Evolutionary conservation across 2,888 invertebrate species (phyloP), one percentile per base, ranked within the genome.

Genomic region (Diachrysia chrysitis): DNA sequence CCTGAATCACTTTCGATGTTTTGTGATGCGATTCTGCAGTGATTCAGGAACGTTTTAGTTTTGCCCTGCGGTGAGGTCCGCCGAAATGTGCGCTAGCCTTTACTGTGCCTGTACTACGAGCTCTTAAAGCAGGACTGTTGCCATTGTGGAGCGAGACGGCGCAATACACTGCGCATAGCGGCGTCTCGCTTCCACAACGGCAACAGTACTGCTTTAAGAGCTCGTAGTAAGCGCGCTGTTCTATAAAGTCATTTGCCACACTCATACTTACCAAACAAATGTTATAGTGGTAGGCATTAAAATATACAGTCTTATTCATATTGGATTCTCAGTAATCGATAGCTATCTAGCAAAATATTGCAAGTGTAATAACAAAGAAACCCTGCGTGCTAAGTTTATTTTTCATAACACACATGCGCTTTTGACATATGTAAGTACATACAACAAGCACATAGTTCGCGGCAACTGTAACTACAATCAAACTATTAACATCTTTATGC

Each of bases 401-500:
- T 77, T 79, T 74, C 77, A 69, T 74, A 76, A 70, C 68, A 79
- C 71, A 80, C 57, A 71, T 71, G 66, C 66, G 69, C 64, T 69
- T 59, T 69, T 73, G 69, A 70, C 64, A 73, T 68, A 58, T 70
- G 63, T 68, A 69, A 32, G 37, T 61, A 67, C 51, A 56, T 72
- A 71, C 63, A 65, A 74, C 46, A 57, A 65, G 63, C 63, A 63
- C 63, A 66, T 75, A 66, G 66, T 77, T 74, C 68, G 55, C 68
- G 58, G 68, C 64, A 65, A 73, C 76, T 61, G 72, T 60, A 72
- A 61, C 54, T 66, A 75, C 71, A 80, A 75, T 77, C 80, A 79
- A 64, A 71, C 71, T 73, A 86, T 84, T 82, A 79, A 67, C 82
- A 79, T 80, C 88, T 88, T 83, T 90, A 88, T 85, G 82, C 76